Evolutionary conservation across 2,113 vertebrate species (phyloP), one percentile per base, ranked within the genome.

Genomic region (Engystomops pustulosus): DNA sequence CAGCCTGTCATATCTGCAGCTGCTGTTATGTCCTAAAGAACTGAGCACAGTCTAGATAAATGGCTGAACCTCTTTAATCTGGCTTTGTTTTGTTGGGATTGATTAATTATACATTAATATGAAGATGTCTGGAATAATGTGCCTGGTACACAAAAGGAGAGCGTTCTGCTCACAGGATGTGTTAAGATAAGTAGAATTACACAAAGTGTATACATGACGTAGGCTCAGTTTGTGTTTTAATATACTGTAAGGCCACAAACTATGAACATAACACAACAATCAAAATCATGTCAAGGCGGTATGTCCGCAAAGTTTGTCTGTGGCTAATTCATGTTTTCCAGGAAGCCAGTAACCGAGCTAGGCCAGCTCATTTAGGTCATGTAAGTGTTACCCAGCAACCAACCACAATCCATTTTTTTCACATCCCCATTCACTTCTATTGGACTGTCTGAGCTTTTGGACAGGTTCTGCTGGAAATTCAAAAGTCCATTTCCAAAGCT

Each of bases 81-180:
- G 67, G 15, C 67, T 69, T 69, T 69, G 67, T 72, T 65, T 72
- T 74, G 44, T 23, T 30, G 45, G 15, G 15, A 49, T 36, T 41
- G 9, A 70, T 70, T 44, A 41, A 70, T 70, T 70, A 70, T 41
- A 70, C 68, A 70, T 70, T 44, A 70, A 70, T 70, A 41, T 23
- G 36, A 20, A 36, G 68, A 70, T 70, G n/a, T 44, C 34, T 6
- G 10, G 10, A 18, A 32, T 70, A 44, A 70, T 70, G 44, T 44
- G 68, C 68, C 68, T 23, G 9, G n/a, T 36, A 70, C 68, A 70
- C 1, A 70, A 36, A 44, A n/a, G 34, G 34, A 44, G 27, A 23
- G 36, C 38, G 38, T 20, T 38, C 67, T 69, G 18, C 34, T 38
- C 10, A 38, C 67, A 23, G 18, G 68, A 23, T 70, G 8, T 12